Conservation (phyloP, 2,888 invertebrate species). For the Lasioglossum calceatum region DNA sequence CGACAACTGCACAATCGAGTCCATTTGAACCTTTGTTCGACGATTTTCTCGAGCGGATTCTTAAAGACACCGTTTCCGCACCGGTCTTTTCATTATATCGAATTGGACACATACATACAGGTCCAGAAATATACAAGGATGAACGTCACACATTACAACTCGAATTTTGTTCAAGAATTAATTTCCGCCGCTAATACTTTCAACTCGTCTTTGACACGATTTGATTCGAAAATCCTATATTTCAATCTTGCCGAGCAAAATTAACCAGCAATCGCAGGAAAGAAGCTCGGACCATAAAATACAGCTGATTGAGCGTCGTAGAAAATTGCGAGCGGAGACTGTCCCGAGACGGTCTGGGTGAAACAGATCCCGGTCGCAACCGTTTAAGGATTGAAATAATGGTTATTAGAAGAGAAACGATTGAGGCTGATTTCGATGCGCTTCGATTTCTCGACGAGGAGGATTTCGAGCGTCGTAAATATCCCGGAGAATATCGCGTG, state of each 20-base stretch:
- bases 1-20: background rate
- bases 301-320: background rate
- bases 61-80: background rate
- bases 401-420: background rate
- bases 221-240: background rate
- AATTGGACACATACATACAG: background rate
- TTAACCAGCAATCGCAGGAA: background rate
- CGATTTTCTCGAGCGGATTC: background rate
- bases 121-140: background rate
- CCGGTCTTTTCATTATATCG: background rate
- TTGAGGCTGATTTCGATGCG: background rate
- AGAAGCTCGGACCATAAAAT: background rate
- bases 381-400: background rate
- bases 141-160: no score
- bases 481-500: background rate
- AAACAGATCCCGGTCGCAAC: background rate
- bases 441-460: background rate
- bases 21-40: background rate
- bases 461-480: conserved; percentile 7
- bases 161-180: no score
- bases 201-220: background rate
- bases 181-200: background rate
- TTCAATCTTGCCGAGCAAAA: background rate
- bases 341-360: background rate
- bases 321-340: background rate